Percentiles rank a stretch among this genome's conserved stretches.
Conservation (phyloP, 2,888 invertebrate species). For the Onchidella celtica region DNA sequence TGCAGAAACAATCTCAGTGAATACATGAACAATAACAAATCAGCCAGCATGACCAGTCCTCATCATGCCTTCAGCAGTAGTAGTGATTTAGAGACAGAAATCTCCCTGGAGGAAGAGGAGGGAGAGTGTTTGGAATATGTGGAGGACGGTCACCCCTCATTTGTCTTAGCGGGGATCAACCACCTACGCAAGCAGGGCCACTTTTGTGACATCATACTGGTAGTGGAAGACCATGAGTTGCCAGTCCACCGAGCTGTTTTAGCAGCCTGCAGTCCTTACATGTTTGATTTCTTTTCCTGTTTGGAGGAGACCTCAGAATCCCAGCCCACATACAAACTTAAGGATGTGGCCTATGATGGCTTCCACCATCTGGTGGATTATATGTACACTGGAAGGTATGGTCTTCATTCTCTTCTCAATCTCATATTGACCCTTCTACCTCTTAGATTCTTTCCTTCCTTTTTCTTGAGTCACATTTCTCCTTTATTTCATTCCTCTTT, state of each 20-base stretch:
- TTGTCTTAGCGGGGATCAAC: constrained; percentile 86
- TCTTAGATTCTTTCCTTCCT: too few species aligned
- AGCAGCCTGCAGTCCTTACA: constrained; percentile 88
- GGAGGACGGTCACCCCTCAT: constrained; percentile 67
- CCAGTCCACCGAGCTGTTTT: constrained; percentile 90
- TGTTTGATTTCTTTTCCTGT: constrained; percentile 87
- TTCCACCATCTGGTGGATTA: constrained; percentile 89
- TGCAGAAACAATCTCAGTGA: constrained; percentile 12
- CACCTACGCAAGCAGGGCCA: constrained; percentile 91
- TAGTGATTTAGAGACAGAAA: not conserved
- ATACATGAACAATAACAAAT: not conserved
- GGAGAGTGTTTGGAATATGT: constrained; percentile 62
- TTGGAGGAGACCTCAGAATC: constrained; percentile 79
- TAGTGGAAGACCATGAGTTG: constrained; percentile 84
- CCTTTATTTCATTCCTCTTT: too few species aligned
- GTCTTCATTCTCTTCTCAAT: too few species aligned
- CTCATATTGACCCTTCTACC: too few species aligned
- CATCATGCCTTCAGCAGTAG: not conserved
- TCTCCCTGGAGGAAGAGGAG: constrained; percentile 78
- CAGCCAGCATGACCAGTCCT: too few species aligned
- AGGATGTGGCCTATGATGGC: constrained; percentile 84
- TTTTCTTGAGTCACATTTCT: too few species aligned
- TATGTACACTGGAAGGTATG: constrained; percentile 85
- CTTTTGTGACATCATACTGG: constrained; percentile 92
- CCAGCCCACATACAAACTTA: constrained; percentile 83